phyloP scores from a whole-genome alignment of 1,140 invertebrate species.

The Choristoneura fumiferana region DNA sequence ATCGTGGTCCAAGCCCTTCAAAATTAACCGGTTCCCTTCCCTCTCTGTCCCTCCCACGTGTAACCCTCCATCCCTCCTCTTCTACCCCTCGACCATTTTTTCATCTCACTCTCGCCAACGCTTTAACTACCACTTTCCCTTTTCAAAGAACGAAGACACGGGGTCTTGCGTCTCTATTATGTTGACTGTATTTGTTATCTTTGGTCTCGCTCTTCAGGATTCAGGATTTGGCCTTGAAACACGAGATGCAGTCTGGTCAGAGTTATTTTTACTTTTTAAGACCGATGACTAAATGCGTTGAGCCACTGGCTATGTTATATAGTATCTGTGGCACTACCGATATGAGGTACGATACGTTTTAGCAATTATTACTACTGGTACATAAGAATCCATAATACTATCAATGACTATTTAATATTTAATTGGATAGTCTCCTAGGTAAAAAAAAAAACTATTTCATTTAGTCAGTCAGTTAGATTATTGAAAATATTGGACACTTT shows the following conservation, averaged over 20 bases:
- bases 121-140: constrained; percentile 73
- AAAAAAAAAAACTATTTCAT: too few relatives aligned
- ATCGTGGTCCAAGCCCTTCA: constrained; percentile 69
- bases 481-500: too few relatives aligned
- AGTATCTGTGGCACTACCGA: neutral
- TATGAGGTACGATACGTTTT: too few relatives aligned
- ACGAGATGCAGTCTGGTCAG: constrained; percentile 64
- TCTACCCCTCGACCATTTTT: constrained; percentile 69
- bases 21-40: constrained; percentile 70
- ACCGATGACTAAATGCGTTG: constrained; percentile 20
- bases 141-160: constrained; percentile 76
- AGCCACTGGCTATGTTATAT: constrained; percentile 15
- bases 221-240: constrained; percentile 75
- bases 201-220: constrained; percentile 44
- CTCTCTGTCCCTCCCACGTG: constrained; percentile 36
- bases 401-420: too few relatives aligned
- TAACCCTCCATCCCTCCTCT: constrained; percentile 33
- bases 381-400: too few relatives aligned
- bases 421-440: too few relatives aligned
- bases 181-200: constrained; percentile 23
- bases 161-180: constrained; percentile 33
- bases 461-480: too few relatives aligned
- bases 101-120: constrained; percentile 73
- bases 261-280: constrained; percentile 75
- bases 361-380: too few relatives aligned